Evolutionary conservation across 2,888 invertebrate species (phyloP).

Genomic region (Prosopocoilus inquinatus): DNA sequence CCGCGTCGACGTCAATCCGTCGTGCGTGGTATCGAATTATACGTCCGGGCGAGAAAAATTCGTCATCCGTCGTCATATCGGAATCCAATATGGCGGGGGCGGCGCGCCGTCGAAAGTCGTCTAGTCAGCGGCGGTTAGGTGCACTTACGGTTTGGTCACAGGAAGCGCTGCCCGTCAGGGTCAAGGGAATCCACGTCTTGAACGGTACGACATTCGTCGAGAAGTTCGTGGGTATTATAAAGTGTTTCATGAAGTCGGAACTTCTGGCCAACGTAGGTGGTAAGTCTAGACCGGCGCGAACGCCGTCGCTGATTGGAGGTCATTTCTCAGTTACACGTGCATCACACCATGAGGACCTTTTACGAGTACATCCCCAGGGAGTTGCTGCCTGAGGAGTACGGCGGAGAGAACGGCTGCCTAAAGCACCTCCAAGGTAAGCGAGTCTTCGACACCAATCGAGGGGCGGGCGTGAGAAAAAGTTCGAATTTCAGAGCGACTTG

Average conservation of each 20-base stretch:
- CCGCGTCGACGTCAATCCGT: too few species aligned
- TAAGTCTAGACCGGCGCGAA: slow-evolving; percentile 55
- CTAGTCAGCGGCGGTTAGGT: too few species aligned
- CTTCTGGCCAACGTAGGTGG: slow-evolving; percentile 44
- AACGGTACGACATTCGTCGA: slow-evolving; percentile 69
- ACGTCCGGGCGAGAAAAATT: too few species aligned
- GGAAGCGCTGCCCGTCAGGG: slow-evolving; percentile 62
- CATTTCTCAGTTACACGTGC: slow-evolving; percentile 22
- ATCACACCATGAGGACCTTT: slow-evolving; percentile 21
- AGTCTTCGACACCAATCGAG: too few species aligned
- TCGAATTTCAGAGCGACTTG: neutral
- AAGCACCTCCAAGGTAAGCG: slow-evolving; percentile 57
- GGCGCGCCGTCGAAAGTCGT: too few species aligned
- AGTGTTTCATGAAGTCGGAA: slow-evolving; percentile 68
- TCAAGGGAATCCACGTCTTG: slow-evolving; percentile 66
- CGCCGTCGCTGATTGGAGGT: slow-evolving; percentile 44
- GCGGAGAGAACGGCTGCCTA: slow-evolving; percentile 45
- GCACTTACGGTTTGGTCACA: slow-evolving; percentile 38
- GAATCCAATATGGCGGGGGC: too few species aligned
- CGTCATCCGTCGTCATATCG: too few species aligned
- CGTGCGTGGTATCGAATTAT: too few species aligned
- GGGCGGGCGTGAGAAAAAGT: too few species aligned
- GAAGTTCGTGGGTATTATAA: slow-evolving; percentile 62
- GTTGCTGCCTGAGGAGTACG: slow-evolving; percentile 27
- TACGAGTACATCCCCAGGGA: slow-evolving; percentile 21